These are phyloP conservation scores for Picus viridis DNA, from an alignment of 2,797 vertebrate species.

Conservation along the genomic window DNA sequence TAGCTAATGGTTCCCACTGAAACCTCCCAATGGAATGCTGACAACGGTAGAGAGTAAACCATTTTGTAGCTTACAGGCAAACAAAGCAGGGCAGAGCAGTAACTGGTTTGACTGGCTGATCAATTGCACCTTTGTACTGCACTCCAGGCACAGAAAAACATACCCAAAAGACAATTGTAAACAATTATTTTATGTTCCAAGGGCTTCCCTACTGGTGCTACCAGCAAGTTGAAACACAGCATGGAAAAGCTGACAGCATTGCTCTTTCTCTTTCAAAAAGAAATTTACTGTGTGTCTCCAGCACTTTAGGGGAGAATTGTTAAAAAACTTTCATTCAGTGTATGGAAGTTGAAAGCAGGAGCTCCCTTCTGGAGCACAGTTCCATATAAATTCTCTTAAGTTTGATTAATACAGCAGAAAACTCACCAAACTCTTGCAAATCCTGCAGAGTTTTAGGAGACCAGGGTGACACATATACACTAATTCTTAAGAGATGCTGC, in stretches of 20 bases:
- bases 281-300: background rate
- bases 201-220: background rate
- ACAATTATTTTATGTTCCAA: background rate
- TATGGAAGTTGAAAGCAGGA: background rate
- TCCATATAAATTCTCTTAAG: background rate
- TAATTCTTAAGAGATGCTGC: background rate
- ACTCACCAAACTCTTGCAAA: background rate
- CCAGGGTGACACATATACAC: background rate
- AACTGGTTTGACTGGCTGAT: background rate
- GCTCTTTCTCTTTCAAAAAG: background rate
- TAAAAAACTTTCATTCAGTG: background rate
- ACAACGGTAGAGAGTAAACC: background rate
- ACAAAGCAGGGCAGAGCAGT: background rate
- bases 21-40: background rate
- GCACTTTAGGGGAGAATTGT: background rate
- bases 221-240: background rate
- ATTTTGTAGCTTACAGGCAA: rapidly evolving
- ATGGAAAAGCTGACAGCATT: background rate
- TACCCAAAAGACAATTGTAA: background rate
- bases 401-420: slow-evolving; percentile 1
- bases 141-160: background rate
- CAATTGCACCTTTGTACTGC: background rate
- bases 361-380: background rate
- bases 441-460: background rate
- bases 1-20: background rate